Evolutionary conservation across 2,797 vertebrate species (phyloP), one percentile per base, ranked within the genome.

Genomic region (Eulemur albifrons): DNA sequence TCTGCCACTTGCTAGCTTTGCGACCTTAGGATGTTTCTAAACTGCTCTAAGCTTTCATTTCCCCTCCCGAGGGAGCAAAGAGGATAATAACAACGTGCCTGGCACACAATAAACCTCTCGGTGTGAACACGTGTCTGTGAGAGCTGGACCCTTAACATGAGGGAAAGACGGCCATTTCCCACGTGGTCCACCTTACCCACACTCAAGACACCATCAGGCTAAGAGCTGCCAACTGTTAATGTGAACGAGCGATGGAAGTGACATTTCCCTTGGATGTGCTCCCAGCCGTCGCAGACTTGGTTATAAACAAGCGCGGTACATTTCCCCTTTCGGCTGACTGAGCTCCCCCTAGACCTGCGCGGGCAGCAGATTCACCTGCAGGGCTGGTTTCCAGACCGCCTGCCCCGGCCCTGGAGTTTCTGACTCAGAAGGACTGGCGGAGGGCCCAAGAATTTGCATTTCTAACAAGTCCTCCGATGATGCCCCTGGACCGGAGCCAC

Each of bases 341-440:
- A 30, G 57, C 30, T 25, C 77, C 85, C 79, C 23, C 18, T 23
- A 40, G 82, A 35, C 11, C 32, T 27, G 15, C n/a, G 15, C 18
- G 0, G 54, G 43, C 27, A 17, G 48, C 48, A 80, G 70, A 52
- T 76, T 45, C 67, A 70, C 54, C 92, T n/a, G 3, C 17, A 61
- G 87, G 89, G 57, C 70, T 43, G 14, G 52, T 67, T 75, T 61
- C 59, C 40, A 69, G 79, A 40, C 38, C 7, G 21, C 52, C 1
- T 17, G 73, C 76, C 63, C 70, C 54, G 1, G 45, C 80, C 48
- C 65, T 85, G 79, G 80, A 75, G 52, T 13, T 67, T 89, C 63
- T 95, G 91, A 96, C 91, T 96, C 90, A 81, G 96, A 17, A 10
- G 30, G 25, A 14, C 61, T 63, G 20, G 83, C 65, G 63, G 3